Evolutionary conservation across 1,140 invertebrate species (phyloP).

Genomic region (Leguminivora glycinivorella): DNA sequence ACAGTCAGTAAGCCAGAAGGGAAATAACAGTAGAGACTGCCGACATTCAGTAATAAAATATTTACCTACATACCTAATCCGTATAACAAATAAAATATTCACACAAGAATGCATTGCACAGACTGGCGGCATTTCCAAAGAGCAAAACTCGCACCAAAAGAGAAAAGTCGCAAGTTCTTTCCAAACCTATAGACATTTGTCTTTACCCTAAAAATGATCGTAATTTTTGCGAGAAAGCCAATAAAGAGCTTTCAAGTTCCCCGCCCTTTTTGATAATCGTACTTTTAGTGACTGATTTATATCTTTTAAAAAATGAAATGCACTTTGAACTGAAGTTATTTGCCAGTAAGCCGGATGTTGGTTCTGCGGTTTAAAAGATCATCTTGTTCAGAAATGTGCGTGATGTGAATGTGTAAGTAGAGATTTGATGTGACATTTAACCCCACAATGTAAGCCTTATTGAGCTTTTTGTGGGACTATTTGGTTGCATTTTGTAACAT

Average conservation of each 20-base stretch:
- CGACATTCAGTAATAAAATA: neutral
- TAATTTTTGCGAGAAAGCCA: slow-evolving; percentile 54
- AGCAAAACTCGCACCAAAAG: neutral
- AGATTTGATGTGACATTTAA: neutral
- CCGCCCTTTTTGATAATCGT: slow-evolving; percentile 50
- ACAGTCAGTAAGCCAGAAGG: neutral
- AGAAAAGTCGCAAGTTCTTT: neutral
- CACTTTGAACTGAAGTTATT: slow-evolving; percentile 7
- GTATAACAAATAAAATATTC: slow-evolving; percentile 5
- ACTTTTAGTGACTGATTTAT: slow-evolving; percentile 6
- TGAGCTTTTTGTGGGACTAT: too few relatives aligned
- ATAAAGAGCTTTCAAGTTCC: slow-evolving; percentile 60
- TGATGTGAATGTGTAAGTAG: neutral
- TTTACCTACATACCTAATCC: neutral
- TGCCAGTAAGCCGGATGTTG: slow-evolving; percentile 31
- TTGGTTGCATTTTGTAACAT: too few relatives aligned
- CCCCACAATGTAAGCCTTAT: too few relatives aligned
- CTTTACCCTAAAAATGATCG: neutral
- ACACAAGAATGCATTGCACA: slow-evolving; percentile 4
- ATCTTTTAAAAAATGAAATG: slow-evolving; percentile 18
- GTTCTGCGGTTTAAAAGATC: slow-evolving; percentile 32
- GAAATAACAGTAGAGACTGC: neutral
- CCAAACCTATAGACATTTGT: neutral
- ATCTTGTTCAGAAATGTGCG: slow-evolving; percentile 16
- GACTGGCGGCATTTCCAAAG: slow-evolving; percentile 18